Evolutionary conservation across 1,140 invertebrate genomes (phyloP), one percentile per base, ranked within the genome.

Genomic region (Bombus terrestris): DNA sequence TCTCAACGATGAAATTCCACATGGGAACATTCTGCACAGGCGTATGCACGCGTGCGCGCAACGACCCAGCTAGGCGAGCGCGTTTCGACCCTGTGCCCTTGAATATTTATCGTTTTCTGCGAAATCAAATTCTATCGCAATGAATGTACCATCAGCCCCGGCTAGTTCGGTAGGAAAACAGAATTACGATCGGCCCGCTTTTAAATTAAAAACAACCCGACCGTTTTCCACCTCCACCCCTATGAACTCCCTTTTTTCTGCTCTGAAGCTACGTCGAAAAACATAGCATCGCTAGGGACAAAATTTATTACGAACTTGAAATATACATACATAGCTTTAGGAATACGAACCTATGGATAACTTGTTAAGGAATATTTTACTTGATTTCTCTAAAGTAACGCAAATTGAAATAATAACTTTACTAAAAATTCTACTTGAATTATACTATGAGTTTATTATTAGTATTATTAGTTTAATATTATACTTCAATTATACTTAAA

Each of bases 41-140:
- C 41, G 43, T 32, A 47, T 35, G 72, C 39, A 39, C 68, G 78
- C 37, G 39, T 10, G 69, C 37, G 59, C 47, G 39, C 64, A 68
- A n/a, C 73, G 74, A 57, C 53, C n/a, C 35, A 59, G 39, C 25
- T 41, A 13, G 74, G 64, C 62, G 39, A 72, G 28, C 57, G 75
- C 57, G 75, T 53, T 66, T 28, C 57, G 37, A 84, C 47, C 64
- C 35, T 39, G 62, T 83, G 87, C 85, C 87, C 89, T 91, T 91
- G 89, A 88, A 87, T 91, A 91, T 90, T 91, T 89, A 91, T 91
- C 83, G 77, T 89, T 87, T 85, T 87, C 77, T 87, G 83, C 81
- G 84, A 75, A 86, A 88, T 86, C 90, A 87, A 90, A 90, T 90
- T 90, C 82, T 85, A 79, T 78, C 64, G 69, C 69, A 73, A 87